Evolutionary conservation across 1,140 invertebrate genomes (phyloP).

Genomic region (Heliconius himera): DNA sequence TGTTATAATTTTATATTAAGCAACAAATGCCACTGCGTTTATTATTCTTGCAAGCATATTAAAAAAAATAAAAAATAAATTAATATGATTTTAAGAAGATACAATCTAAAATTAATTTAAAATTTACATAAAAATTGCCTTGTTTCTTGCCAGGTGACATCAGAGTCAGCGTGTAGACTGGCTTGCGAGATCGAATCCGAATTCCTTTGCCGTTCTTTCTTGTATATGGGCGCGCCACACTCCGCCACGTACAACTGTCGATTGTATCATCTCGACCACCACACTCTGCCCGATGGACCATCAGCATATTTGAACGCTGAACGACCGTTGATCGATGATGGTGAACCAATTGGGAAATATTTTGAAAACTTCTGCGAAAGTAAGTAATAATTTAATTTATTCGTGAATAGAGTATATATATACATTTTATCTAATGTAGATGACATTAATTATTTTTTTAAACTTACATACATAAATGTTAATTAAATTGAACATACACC

Average conservation of each 20-base stretch:
- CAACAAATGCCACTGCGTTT: too few species aligned
- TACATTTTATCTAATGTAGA: too few species aligned
- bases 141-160: constrained; percentile 83
- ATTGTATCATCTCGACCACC: constrained; percentile 95
- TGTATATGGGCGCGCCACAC: constrained; percentile 90
- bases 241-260: constrained; percentile 93
- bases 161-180: constrained; percentile 90
- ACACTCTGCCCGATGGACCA: constrained; percentile 94
- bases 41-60: too few species aligned
- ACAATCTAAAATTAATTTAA: too few species aligned
- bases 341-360: constrained; percentile 93
- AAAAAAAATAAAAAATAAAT: too few species aligned
- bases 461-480: too few species aligned
- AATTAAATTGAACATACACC: too few species aligned
- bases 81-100: too few species aligned
- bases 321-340: constrained; percentile 94
- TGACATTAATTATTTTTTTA: too few species aligned
- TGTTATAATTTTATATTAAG: too few species aligned
- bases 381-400: constrained; percentile 62
- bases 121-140: not conserved
- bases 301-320: constrained; percentile 94
- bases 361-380: constrained; percentile 94
- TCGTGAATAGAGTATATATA: not conserved
- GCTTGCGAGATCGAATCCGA: constrained; percentile 96
- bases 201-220: constrained; percentile 94